phyloP scores from a whole-genome alignment of 2,888 invertebrate species.

The Onthophagus sagittarius region DNA sequence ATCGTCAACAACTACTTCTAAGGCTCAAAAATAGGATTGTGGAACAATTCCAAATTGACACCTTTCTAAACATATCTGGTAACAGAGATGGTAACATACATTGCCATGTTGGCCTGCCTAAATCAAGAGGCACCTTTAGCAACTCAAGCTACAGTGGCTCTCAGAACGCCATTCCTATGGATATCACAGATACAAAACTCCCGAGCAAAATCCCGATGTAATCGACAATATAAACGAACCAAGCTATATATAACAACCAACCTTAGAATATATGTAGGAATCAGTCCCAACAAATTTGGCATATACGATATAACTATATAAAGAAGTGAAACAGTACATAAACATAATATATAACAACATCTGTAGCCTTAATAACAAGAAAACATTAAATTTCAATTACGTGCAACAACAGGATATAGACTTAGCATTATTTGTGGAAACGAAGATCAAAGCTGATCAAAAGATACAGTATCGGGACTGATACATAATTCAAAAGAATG shows the following conservation, averaged over 20 bases:
- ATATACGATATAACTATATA: not conserved
- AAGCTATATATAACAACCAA: not conserved
- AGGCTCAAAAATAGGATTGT: not conserved
- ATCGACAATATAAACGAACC: not conserved
- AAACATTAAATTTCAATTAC: not conserved
- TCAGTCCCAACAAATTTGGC: too few relatives aligned
- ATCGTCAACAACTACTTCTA: not conserved
- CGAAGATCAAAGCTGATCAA: not conserved
- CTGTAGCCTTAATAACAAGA: not conserved
- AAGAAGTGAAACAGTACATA: not conserved
- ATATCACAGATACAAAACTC: too few relatives aligned
- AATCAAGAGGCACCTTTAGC: not conserved
- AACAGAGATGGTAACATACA: not conserved
- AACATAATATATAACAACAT: too few relatives aligned
- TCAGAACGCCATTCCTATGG: not conserved
- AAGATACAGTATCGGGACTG: not conserved
- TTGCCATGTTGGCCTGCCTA: not conserved
- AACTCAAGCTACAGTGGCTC: not conserved
- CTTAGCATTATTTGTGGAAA: not conserved
- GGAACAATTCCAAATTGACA: not conserved
- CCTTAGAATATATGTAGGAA: too few relatives aligned
- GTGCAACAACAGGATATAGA: not conserved
- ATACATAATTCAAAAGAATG: not conserved
- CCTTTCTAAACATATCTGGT: not conserved
- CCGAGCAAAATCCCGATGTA: too few relatives aligned